Percentiles rank a stretch among this genome's conserved stretches.
Evolutionary conservation across 2,113 vertebrate genomes (phyloP).

Genomic region (Gambusia holbrooki): DNA sequence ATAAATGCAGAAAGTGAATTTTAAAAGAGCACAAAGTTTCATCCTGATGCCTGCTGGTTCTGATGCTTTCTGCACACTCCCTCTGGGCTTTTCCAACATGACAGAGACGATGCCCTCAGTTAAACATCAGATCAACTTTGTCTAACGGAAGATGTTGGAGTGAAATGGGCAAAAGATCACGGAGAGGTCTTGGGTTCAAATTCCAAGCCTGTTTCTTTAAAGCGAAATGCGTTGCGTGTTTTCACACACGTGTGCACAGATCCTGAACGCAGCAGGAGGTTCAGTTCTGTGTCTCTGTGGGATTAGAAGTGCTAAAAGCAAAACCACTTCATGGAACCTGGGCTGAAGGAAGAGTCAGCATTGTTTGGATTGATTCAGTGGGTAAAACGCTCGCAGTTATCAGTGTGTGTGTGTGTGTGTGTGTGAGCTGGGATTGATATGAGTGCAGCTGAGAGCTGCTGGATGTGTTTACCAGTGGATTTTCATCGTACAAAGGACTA

Average conservation of each 20-base stretch:
- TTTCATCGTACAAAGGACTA: slow-evolving; percentile 58
- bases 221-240: slow-evolving; percentile 11
- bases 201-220: slow-evolving; percentile 3
- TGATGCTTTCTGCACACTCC: slow-evolving; percentile 58
- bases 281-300: slow-evolving; percentile 3
- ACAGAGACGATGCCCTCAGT: slow-evolving; percentile 50
- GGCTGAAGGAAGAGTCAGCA: slow-evolving; percentile 32
- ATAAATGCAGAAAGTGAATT: slow-evolving; percentile 34
- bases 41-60: slow-evolving; percentile 47
- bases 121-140: slow-evolving; percentile 40
- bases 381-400: slow-evolving; percentile 43
- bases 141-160: slow-evolving; percentile 14
- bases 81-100: slow-evolving; percentile 47
- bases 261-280: slow-evolving; percentile 9
- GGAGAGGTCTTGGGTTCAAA: slow-evolving; percentile 29
- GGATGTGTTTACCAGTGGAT: slow-evolving; percentile 71
- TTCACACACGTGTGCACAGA: slow-evolving; percentile 19
- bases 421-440: slow-evolving; percentile 45
- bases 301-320: slow-evolving; percentile 60
- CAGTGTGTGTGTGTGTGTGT: slow-evolving; percentile 12
- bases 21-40: not conserved
- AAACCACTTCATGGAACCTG: slow-evolving; percentile 28
- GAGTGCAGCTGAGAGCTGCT: slow-evolving; percentile 63
- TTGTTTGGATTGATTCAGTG: slow-evolving; percentile 39
- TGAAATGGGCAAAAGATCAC: slow-evolving; percentile 15